These are phyloP conservation scores for Rhagoletis pomonella DNA, from an alignment of 1,140 invertebrate genomes.

Conservation along the genomic window DNA sequence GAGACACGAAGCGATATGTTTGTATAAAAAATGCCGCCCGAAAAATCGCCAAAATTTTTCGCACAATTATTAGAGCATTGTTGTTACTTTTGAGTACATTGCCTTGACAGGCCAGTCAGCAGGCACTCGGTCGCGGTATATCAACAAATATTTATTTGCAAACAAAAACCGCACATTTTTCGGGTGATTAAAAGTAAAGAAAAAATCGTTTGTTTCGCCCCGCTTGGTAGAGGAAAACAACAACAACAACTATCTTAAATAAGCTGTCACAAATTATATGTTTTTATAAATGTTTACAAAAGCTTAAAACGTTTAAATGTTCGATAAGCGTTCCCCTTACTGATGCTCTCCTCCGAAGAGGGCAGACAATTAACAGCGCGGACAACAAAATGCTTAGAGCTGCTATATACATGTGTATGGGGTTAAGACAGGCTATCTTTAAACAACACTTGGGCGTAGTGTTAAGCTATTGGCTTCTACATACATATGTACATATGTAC, in stretches of 20 bases:
- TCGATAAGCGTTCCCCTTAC: background rate
- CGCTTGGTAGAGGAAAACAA: background rate
- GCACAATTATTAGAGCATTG: no score
- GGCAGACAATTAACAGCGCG: background rate
- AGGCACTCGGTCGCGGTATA: background rate
- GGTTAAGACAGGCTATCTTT: no score
- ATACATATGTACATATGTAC: no score
- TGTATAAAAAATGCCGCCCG: background rate
- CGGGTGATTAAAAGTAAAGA: background rate
- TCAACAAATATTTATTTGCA: background rate
- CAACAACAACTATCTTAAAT: background rate
- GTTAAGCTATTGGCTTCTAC: no score
- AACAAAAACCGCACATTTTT: background rate
- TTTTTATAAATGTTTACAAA: background rate
- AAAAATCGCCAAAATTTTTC: background rate
- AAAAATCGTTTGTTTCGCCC: background rate
- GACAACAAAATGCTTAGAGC: background rate
- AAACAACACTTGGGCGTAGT: no score
- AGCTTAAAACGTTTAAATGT: constrained; percentile 1
- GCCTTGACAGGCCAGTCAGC: background rate
- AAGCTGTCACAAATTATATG: constrained; percentile 1
- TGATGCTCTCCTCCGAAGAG: background rate
- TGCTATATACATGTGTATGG: background rate
- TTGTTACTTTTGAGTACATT: no score
- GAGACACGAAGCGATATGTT: background rate